These are phyloP conservation scores for Pangasius mekongensis DNA, from an alignment of 2,797 vertebrate genomes.

Conservation along the genomic window DNA sequence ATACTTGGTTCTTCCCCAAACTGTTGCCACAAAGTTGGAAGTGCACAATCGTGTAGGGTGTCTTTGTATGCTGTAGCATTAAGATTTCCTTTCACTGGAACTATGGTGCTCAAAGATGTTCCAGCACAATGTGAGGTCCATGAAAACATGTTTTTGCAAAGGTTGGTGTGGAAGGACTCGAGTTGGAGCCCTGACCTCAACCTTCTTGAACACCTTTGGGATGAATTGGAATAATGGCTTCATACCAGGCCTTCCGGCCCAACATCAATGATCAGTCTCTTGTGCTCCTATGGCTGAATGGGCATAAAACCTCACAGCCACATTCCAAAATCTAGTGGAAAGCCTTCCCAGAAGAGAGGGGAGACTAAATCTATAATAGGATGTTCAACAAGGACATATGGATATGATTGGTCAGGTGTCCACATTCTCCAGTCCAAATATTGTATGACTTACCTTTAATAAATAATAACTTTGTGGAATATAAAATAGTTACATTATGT, in stretches of 20 bases:
- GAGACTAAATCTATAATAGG: background rate
- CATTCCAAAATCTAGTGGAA: background rate
- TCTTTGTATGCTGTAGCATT: background rate
- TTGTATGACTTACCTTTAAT: background rate
- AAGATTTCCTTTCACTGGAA: background rate
- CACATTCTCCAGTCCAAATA: background rate
- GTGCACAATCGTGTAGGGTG: background rate
- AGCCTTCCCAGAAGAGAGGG: background rate
- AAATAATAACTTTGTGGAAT: background rate
- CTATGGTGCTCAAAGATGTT: background rate
- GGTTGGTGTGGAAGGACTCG: background rate
- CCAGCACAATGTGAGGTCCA: background rate
- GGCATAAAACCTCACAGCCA: too few relatives aligned
- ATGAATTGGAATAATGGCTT: background rate
- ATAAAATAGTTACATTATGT: constrained; percentile 6
- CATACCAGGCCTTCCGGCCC: background rate
- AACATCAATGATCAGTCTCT: background rate
- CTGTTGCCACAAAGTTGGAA: background rate
- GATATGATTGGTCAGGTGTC: background rate
- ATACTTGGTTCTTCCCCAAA: background rate
- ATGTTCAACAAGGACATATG: background rate
- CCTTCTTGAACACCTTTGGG: background rate
- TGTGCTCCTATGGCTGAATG: background rate
- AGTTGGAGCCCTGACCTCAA: background rate
- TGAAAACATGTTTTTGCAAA: background rate